Evolutionary conservation across 2,888 invertebrate species (phyloP).

Genomic region (Stenotaenia linearis): DNA sequence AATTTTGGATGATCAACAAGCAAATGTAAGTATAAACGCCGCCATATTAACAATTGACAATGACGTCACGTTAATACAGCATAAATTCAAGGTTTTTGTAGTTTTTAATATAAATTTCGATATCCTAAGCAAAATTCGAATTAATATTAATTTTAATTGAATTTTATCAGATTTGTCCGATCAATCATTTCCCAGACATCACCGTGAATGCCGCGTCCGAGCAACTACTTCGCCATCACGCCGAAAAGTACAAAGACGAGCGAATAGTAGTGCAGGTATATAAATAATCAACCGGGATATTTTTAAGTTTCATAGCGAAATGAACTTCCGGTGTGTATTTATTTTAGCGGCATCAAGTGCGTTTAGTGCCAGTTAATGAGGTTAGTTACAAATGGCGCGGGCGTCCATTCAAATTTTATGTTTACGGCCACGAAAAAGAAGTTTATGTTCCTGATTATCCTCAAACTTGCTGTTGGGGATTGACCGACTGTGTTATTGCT

Average conservation of each 20-base stretch:
- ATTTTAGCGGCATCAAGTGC: constrained; percentile 45
- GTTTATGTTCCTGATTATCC: constrained; percentile 47
- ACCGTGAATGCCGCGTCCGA: neutral
- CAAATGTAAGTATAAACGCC: neutral
- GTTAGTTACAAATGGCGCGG: constrained; percentile 45
- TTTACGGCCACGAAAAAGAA: constrained; percentile 47
- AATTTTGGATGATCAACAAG: constrained; percentile 50
- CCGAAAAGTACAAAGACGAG: neutral
- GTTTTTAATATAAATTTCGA: too few relatives aligned
- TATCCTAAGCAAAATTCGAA: too few relatives aligned
- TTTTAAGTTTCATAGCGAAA: neutral
- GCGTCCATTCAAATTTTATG: constrained; percentile 42
- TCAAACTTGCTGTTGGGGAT: constrained; percentile 47
- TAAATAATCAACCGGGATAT: too few relatives aligned
- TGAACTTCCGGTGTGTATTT: constrained; percentile 32
- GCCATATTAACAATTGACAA: neutral
- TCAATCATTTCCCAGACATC: constrained; percentile 22
- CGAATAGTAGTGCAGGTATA: constrained; percentile 10
- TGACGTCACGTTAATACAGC: too few relatives aligned
- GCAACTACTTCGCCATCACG: constrained; percentile 10
- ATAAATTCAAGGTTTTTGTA: too few relatives aligned
- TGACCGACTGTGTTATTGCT: neutral
- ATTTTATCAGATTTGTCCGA: neutral
- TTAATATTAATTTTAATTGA: too few relatives aligned
- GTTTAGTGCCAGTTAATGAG: constrained; percentile 46